These are phyloP conservation scores for Coluber constrictor DNA, from an alignment of 2,797 vertebrate species.

Conservation along the genomic window DNA sequence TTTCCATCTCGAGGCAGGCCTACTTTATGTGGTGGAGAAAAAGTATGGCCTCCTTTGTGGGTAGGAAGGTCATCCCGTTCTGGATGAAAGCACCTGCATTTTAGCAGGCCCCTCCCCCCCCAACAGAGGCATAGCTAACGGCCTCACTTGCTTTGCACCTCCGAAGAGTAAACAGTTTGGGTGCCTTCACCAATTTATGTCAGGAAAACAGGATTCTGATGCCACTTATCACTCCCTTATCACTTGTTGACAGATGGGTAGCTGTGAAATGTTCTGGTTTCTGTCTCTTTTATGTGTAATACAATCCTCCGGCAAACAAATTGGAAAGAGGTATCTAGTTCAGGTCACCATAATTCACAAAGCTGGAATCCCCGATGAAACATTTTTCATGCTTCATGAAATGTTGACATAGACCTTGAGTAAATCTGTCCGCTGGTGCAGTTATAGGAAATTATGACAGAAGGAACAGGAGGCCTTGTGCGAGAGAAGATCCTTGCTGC, in stretches of 20 bases:
- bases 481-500: neutral
- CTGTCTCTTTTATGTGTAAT: constrained; percentile 7
- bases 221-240: constrained; percentile 4
- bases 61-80: neutral
- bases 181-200: neutral
- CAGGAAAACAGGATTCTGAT: neutral
- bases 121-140: no score
- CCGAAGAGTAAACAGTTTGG: neutral
- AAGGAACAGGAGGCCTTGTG: neutral
- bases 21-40: neutral
- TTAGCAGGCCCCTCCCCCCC: neutral
- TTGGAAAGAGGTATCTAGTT: neutral
- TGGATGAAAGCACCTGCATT: neutral
- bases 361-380: constrained; percentile 3
- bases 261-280: constrained; percentile 5
- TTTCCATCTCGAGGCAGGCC: neutral
- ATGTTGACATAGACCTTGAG: constrained; percentile 29
- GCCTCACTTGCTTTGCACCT: neutral
- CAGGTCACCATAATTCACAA: constrained; percentile 8
- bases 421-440: constrained; percentile 27
- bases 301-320: neutral
- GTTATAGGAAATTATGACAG: constrained; percentile 14
- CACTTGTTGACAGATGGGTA: constrained; percentile 24
- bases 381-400: constrained; percentile 32
- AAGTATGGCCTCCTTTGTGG: neutral